Evolutionary conservation across 2,888 invertebrate genomes (phyloP).

Genomic region (Lathronympha strigana): DNA sequence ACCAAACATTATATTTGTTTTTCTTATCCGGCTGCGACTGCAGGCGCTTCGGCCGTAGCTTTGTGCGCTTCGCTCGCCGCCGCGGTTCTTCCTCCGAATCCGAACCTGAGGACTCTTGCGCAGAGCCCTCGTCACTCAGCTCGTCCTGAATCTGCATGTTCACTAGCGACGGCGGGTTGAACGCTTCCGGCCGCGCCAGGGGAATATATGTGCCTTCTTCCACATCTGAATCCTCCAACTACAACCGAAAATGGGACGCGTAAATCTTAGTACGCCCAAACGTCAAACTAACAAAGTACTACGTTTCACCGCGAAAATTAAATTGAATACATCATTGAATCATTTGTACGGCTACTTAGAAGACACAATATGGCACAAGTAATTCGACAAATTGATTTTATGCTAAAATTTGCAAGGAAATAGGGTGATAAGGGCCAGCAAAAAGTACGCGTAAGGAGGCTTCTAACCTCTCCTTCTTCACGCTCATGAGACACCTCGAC

Average conservation of each 20-base stretch:
- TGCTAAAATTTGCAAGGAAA: constrained; percentile 36
- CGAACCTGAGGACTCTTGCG: constrained; percentile 77
- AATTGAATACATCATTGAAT: neutral
- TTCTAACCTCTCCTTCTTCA: constrained; percentile 88
- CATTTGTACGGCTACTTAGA: neutral
- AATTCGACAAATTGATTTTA: neutral
- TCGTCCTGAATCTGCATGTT: constrained; percentile 85
- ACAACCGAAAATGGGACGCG: constrained; percentile 47
- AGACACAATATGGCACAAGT: constrained; percentile 12
- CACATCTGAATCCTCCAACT: constrained; percentile 81
- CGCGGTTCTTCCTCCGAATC: constrained; percentile 85
- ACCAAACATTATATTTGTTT: constrained; percentile 92
- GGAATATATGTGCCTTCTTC: constrained; percentile 84
- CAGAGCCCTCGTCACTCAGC: constrained; percentile 83
- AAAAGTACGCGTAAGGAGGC: constrained; percentile 46
- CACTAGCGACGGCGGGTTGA: constrained; percentile 78
- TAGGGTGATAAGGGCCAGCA: constrained; percentile 24
- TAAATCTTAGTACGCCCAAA: constrained; percentile 42
- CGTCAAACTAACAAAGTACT: constrained; percentile 41
- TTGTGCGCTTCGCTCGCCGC: constrained; percentile 81
- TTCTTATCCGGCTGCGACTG: constrained; percentile 75
- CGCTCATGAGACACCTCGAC: constrained; percentile 85
- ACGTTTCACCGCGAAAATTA: constrained; percentile 36
- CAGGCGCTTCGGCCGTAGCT: constrained; percentile 67
- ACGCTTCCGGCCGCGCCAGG: constrained; percentile 81